phyloP scores from a whole-genome alignment of 1,140 invertebrate species.

The Drosophila repletoides region DNA sequence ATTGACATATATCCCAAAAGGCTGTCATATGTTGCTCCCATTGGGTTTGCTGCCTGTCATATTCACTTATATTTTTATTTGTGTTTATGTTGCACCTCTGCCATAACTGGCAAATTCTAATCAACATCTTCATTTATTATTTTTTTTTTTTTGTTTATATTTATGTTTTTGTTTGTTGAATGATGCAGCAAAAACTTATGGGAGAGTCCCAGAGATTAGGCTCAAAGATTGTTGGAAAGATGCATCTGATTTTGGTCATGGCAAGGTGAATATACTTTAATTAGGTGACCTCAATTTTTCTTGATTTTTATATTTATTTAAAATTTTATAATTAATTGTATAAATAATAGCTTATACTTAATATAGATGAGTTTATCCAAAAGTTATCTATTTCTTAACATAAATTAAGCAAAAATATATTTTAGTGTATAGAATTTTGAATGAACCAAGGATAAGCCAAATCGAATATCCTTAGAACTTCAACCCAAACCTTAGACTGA shows the following conservation, averaged over 20 bases:
- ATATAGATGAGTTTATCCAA: no score
- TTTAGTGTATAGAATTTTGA: no score
- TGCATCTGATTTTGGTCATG: conserved; percentile 15
- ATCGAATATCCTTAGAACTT: no score
- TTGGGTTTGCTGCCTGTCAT: conserved; percentile 22
- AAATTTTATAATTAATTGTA: not conserved
- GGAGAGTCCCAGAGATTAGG: not conserved
- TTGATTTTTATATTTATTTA: no score
- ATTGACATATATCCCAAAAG: conserved; percentile 63
- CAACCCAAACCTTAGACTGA: no score
- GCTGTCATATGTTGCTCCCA: conserved; percentile 25
- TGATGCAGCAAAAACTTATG: conserved; percentile 14
- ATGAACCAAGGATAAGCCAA: no score
- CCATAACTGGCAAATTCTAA: conserved; percentile 46
- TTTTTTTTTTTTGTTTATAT: conserved; percentile 2
- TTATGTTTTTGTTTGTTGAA: conserved; percentile 17
- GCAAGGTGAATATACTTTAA: not conserved
- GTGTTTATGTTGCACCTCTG: conserved; percentile 2
- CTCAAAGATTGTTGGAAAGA: not conserved
- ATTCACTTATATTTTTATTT: conserved; percentile 18
- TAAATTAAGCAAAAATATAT: no score
- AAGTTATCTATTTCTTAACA: no score
- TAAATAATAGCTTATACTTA: no score
- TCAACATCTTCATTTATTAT: conserved; percentile 45
- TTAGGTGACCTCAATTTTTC: not conserved